phyloP scores from a whole-genome alignment of 2,797 vertebrate genomes.

The Halcyon badia region DNA sequence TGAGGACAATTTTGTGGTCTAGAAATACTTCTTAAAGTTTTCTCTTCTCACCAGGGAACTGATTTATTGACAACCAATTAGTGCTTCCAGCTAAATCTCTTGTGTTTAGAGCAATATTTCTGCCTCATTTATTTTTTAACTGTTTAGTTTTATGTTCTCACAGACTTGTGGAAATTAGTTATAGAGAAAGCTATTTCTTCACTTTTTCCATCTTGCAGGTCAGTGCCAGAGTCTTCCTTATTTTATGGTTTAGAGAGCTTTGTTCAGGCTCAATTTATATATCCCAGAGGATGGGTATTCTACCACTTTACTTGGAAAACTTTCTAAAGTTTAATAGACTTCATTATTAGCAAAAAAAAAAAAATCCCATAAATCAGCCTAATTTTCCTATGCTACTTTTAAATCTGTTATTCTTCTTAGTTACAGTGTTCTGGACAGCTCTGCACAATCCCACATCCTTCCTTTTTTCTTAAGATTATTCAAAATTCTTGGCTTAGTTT shows the following conservation, averaged over 20 bases:
- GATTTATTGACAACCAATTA: slow-evolving; percentile 39
- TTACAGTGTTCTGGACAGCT: not conserved
- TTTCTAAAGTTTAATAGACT: slow-evolving; percentile 31
- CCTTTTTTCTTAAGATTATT: slow-evolving; percentile 17
- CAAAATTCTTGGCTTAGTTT: not conserved
- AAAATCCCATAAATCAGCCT: slow-evolving; percentile 20
- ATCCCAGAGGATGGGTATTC: slow-evolving; percentile 56
- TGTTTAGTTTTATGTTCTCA: slow-evolving; percentile 21
- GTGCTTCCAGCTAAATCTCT: slow-evolving; percentile 11
- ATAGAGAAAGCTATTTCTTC: slow-evolving; percentile 50
- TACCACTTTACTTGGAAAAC: slow-evolving; percentile 55
- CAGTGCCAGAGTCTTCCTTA: not conserved
- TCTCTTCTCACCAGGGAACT: not conserved
- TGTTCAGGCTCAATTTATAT: slow-evolving; percentile 46
- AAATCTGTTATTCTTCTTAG: slow-evolving; percentile 32
- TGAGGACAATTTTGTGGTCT: not conserved
- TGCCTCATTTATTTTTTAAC: slow-evolving; percentile 29
- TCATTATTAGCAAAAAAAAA: slow-evolving; percentile 45
- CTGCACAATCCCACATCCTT: slow-evolving; percentile 14
- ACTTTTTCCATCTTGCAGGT: slow-evolving; percentile 43
- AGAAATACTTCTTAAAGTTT: slow-evolving; percentile 28
- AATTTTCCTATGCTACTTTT: slow-evolving; percentile 55
- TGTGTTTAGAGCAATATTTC: not conserved
- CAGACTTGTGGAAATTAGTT: slow-evolving; percentile 25
- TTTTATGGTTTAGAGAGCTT: slow-evolving; percentile 50